phyloP scores from a whole-genome alignment of 2,888 invertebrate species.

The Agrochola macilenta region DNA sequence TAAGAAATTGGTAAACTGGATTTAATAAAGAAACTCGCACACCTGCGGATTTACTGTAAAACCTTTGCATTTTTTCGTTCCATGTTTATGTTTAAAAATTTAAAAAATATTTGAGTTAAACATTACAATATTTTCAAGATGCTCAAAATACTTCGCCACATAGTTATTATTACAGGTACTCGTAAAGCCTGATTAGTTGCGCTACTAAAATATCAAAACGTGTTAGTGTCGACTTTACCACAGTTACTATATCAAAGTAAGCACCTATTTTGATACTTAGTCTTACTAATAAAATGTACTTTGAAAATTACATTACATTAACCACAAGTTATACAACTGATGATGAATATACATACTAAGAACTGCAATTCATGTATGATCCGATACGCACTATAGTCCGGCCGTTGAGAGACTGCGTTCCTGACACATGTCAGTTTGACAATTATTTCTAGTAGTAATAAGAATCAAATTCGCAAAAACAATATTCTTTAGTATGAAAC shows the following conservation, averaged over 20 bases:
- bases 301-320: not conserved
- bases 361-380: slow-evolving; percentile 7
- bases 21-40: not conserved
- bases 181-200: slow-evolving; percentile 55
- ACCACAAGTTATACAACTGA: not conserved
- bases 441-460: too few relatives aligned
- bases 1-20: not conserved
- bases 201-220: slow-evolving; percentile 57
- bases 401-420: too few relatives aligned
- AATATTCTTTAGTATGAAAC: too few relatives aligned
- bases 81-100: not conserved
- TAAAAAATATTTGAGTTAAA: not conserved
- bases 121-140: slow-evolving; percentile 11
- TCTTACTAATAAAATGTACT: slow-evolving; percentile 18
- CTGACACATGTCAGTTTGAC: too few relatives aligned
- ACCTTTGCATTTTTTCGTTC: not conserved
- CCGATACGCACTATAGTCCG: not conserved
- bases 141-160: slow-evolving; percentile 50
- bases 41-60: not conserved
- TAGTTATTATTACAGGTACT: slow-evolving; percentile 51
- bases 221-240: slow-evolving; percentile 32
- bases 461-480: too few relatives aligned
- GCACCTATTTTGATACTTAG: slow-evolving; percentile 36
- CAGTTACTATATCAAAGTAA: slow-evolving; percentile 46
- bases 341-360: slow-evolving; percentile 3